Conservation (phyloP, 2,113 vertebrate genomes). For the Cyphomyrus discorhynchus region DNA sequence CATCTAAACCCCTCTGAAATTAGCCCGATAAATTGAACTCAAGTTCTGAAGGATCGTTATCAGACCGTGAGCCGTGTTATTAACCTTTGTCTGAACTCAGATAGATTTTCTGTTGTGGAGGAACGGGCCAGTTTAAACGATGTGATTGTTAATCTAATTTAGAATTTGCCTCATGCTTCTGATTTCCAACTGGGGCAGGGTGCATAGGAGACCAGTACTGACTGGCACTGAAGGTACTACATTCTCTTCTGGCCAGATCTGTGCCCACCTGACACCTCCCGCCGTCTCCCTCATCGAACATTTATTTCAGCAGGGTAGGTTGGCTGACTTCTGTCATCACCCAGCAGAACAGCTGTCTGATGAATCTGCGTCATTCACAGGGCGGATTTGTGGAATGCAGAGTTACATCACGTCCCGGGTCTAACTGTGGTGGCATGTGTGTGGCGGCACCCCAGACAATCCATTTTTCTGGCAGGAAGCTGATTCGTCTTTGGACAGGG, state of each 20-base stretch:
- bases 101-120: constrained; percentile 32
- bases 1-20: constrained; percentile 13
- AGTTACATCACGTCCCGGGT: neutral
- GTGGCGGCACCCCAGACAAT: constrained; percentile 44
- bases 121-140: constrained; percentile 20
- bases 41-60: constrained; percentile 32
- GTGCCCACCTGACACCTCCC: neutral
- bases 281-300: neutral
- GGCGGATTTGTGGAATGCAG: neutral
- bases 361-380: neutral
- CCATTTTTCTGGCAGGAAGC: constrained; percentile 52
- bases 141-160: constrained; percentile 39
- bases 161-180: constrained; percentile 19
- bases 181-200: neutral
- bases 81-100: constrained; percentile 44
- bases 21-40: constrained; percentile 12
- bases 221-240: neutral
- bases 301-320: neutral
- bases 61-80: constrained; percentile 30
- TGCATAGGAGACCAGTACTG: neutral
- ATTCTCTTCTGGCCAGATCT: neutral
- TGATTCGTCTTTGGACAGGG: constrained; percentile 59
- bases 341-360: neutral
- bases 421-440: neutral
- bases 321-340: neutral